These are phyloP conservation scores for Drosophila prosaltans DNA, from an alignment of 1,140 invertebrate genomes.

Conservation along the genomic window DNA sequence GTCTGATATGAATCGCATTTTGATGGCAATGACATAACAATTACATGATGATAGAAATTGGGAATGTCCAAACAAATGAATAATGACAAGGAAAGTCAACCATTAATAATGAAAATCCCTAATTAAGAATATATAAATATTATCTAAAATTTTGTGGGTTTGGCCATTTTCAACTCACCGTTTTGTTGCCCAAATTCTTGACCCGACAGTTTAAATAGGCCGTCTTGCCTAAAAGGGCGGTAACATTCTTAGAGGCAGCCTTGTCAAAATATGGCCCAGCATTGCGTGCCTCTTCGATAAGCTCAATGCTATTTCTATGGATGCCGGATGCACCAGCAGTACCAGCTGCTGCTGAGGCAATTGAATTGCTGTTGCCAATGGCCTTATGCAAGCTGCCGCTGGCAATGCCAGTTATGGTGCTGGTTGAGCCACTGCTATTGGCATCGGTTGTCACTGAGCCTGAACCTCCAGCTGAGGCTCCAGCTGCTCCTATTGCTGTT, in stretches of 20 bases:
- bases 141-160: neutral
- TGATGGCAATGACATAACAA: slow-evolving; percentile 59
- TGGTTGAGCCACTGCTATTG: slow-evolving; percentile 38
- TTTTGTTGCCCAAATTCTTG: slow-evolving; percentile 93
- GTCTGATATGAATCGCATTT: slow-evolving; percentile 62
- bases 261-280: slow-evolving; percentile 82
- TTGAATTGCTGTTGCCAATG: slow-evolving; percentile 46
- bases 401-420: slow-evolving; percentile 54
- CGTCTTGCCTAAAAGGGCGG: slow-evolving; percentile 91
- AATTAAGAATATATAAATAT: slow-evolving; percentile 10
- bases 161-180: slow-evolving; percentile 86
- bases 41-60: slow-evolving; percentile 45
- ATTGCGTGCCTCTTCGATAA: slow-evolving; percentile 72
- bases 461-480: slow-evolving; percentile 18
- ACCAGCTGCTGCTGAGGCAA: slow-evolving; percentile 41
- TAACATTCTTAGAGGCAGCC: slow-evolving; percentile 85
- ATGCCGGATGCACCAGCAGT: slow-evolving; percentile 44
- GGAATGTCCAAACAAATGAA: slow-evolving; percentile 2
- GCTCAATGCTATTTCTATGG: slow-evolving; percentile 77
- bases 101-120: neutral
- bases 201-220: slow-evolving; percentile 93
- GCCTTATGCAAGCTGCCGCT: slow-evolving; percentile 70
- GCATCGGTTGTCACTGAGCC: slow-evolving; percentile 57
- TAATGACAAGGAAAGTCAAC: slow-evolving; percentile 26
- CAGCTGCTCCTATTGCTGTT: neutral